Evolutionary conservation across 2,888 invertebrate genomes (phyloP), one percentile per base, ranked within the genome.

Genomic region (Microctonus aethiopoides): DNA sequence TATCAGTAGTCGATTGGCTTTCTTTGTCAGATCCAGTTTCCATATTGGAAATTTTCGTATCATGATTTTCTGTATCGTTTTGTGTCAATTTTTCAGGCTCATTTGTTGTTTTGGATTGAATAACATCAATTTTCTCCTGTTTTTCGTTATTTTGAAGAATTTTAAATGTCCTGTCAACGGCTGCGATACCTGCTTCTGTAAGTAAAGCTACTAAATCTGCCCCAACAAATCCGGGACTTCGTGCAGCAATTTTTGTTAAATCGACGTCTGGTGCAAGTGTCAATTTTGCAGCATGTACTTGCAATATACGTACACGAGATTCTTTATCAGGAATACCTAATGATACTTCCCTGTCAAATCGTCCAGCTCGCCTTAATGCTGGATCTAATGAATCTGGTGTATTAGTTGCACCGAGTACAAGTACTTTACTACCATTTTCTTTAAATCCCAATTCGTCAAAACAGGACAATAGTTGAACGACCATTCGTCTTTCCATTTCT

Each of bases 341-440:
- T 59, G 93, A 91, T 54, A 99, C 94, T 89, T 99, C 98, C 77
- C 95, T 92, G 87, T 97, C 98, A 81, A 99, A 96, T 41, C 98
- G 91, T 1, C 97, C 98, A 6, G 96, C 95, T 76, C 97, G 89
- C 76, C 99, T 90, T 68, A 99, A 87, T 9, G 97, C 95, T 26
- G 97, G 95, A 87, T 99, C 99, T 61, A 99, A 88, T 0, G 94
- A 89, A 86, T 99, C 98, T 0, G 96, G 95, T 71, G 96, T 91
- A 85, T 96, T 98, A 39, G 99, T 98, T 0, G 99, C 97, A n/a
- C 97, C 99, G 80, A 99, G 91, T 16, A 99, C 93, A 71, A 98
- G 86, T 1, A 96, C 92, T 72, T 90, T 89, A 32, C 89, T 88
- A 68, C 90, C 91, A 74, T 87, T 87, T 75, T 89, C 89, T 59